Evolutionary conservation across 2,888 invertebrate species (phyloP).

Genomic region (Luffia ferchaultella): DNA sequence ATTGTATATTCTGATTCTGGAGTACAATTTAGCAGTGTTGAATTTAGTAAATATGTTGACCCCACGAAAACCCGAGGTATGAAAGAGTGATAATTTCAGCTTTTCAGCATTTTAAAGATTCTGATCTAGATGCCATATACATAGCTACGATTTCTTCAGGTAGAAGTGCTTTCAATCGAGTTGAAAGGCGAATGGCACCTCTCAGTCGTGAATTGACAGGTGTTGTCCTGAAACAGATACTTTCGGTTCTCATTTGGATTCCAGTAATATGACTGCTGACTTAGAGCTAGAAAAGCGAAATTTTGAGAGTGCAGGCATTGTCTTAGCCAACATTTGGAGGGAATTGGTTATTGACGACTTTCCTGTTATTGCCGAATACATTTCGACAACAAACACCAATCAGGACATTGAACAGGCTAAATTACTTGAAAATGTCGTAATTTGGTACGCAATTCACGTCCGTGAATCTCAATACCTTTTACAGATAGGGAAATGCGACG

Average conservation of each 20-base stretch:
- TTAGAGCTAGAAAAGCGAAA: slow-evolving; percentile 1
- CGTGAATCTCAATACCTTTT: slow-evolving; percentile 15
- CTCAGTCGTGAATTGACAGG: neutral
- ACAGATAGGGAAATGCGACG: slow-evolving; percentile 16
- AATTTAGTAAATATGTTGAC: too few relatives aligned
- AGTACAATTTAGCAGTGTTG: too few relatives aligned
- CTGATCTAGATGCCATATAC: slow-evolving; percentile 18
- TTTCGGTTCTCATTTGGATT: neutral
- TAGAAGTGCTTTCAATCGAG: slow-evolving; percentile 16
- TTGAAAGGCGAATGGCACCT: slow-evolving; percentile 18
- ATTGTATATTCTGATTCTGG: too few relatives aligned
- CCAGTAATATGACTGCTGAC: neutral
- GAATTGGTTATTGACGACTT: slow-evolving; percentile 11
- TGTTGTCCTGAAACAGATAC: neutral
- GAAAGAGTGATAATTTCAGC: neutral
- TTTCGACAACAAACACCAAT: slow-evolving; percentile 11
- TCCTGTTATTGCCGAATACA: slow-evolving; percentile 13
- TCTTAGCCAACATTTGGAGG: neutral
- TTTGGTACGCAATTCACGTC: slow-evolving; percentile 13
- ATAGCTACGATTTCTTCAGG: slow-evolving; percentile 17
- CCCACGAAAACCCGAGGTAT: neutral
- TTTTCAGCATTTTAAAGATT: slow-evolving; percentile 14
- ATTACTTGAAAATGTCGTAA: slow-evolving; percentile 22
- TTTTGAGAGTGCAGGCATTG: neutral
- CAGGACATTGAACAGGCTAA: slow-evolving; percentile 10